phyloP scores from a whole-genome alignment of 1,140 invertebrate genomes.

The Microvelia longipes region DNA sequence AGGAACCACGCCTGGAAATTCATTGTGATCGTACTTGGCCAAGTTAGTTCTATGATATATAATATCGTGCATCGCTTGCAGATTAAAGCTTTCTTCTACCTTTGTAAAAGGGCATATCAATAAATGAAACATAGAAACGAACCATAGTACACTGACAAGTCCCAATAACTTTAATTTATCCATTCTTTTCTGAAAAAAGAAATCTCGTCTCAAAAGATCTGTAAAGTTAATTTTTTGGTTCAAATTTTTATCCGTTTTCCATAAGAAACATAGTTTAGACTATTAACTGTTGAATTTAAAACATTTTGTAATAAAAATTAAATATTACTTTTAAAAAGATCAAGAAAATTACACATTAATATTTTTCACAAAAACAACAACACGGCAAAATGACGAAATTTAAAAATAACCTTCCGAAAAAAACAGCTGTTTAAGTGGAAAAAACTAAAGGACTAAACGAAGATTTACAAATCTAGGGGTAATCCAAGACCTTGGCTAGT shows the following conservation, averaged over 20 bases:
- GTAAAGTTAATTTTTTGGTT: too few relatives aligned
- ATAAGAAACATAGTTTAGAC: not conserved
- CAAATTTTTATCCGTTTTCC: not conserved
- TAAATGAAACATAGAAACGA: conserved; percentile 58
- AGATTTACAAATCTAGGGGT: not conserved
- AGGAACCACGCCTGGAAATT: conserved; percentile 96
- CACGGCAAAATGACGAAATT: not conserved
- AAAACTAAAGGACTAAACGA: not conserved
- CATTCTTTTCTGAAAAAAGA: not conserved
- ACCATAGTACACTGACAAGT: conserved; percentile 8
- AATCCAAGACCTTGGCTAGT: too few relatives aligned
- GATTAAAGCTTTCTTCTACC: conserved; percentile 99
- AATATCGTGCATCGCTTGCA: conserved; percentile 95
- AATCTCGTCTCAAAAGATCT: not conserved
- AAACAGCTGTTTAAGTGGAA: not conserved
- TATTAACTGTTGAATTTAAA: not conserved
- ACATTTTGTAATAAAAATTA: not conserved
- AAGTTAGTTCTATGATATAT: conserved; percentile 75
- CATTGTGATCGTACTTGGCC: conserved; percentile 89
- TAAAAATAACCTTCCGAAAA: not conserved
- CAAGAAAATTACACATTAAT: not conserved
- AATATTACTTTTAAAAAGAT: not conserved
- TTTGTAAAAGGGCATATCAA: conserved; percentile 90
- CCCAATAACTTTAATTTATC: not conserved
- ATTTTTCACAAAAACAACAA: not conserved